Conservation (phyloP, 2,113 vertebrate genomes). For the Brachyhypopomus gauderio region DNA sequence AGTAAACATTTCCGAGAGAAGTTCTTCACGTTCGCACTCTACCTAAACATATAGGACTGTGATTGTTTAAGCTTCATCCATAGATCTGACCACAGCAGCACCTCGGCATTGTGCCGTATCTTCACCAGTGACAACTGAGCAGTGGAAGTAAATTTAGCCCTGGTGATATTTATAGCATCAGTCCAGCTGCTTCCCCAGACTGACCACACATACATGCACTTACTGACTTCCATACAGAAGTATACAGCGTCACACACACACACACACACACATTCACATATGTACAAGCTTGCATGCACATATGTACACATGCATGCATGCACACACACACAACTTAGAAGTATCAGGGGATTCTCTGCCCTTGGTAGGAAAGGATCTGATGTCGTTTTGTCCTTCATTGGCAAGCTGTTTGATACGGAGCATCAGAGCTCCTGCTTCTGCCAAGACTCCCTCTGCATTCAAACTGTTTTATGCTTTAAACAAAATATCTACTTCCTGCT, state of each 20-base stretch:
- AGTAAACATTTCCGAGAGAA: neutral
- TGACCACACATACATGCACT: too few species aligned
- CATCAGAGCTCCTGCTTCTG: constrained; percentile 8
- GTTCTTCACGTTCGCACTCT: neutral
- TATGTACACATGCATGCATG: neutral
- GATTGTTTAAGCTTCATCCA: constrained; percentile 26
- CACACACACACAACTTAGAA: constrained; percentile 10
- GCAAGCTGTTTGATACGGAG: constrained; percentile 5
- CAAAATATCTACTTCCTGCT: constrained; percentile 3
- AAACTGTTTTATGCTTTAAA: constrained; percentile 23
- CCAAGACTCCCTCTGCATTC: neutral
- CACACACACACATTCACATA: too few species aligned
- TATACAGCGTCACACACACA: too few species aligned
- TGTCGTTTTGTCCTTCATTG: constrained; percentile 38
- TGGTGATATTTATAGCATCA: constrained; percentile 32
- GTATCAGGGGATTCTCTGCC: constrained; percentile 35
- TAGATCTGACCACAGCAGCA: constrained; percentile 8
- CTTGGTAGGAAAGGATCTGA: constrained; percentile 30
- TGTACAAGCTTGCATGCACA: neutral
- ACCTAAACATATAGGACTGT: constrained; percentile 24
- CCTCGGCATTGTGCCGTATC: neutral
- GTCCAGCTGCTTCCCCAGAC: constrained; percentile 31
- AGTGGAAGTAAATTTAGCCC: constrained; percentile 4
- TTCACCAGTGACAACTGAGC: constrained; percentile 15
- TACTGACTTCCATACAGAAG: too few species aligned